These are phyloP conservation scores for Tribolium freemani DNA, from an alignment of 2,888 invertebrate species.

Conservation along the genomic window DNA sequence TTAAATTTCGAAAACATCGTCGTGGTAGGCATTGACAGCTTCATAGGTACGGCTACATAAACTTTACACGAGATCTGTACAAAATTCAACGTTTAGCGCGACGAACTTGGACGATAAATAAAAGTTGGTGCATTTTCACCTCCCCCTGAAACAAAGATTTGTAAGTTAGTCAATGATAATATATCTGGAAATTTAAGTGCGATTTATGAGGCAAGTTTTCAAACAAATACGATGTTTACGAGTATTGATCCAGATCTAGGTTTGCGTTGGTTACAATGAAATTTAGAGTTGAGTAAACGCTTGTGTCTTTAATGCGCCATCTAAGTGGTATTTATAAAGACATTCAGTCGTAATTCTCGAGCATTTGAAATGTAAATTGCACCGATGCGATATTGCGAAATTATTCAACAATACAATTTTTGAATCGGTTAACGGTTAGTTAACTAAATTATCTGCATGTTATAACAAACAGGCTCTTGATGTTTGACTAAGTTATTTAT, in stretches of 20 bases:
- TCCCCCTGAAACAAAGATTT: slow-evolving; percentile 25
- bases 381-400: not conserved
- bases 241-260: too few species aligned
- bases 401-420: too few species aligned
- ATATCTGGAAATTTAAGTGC: too few species aligned
- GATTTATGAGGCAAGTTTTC: slow-evolving; percentile 31
- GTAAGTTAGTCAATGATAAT: slow-evolving; percentile 10
- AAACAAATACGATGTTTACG: not conserved
- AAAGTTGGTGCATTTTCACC: not conserved
- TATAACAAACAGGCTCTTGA: not conserved
- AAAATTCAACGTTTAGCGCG: slow-evolving; percentile 3
- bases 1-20: slow-evolving; percentile 84
- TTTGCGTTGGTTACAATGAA: too few species aligned
- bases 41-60: slow-evolving; percentile 40
- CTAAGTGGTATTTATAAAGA: not conserved
- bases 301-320: not conserved
- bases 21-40: slow-evolving; percentile 63
- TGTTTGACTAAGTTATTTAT: not conserved
- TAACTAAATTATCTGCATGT: not conserved
- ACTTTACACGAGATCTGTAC: slow-evolving; percentile 1
- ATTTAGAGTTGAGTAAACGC: too few species aligned
- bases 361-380: slow-evolving; percentile 28
- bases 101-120: slow-evolving; percentile 9
- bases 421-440: not conserved
- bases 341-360: too few species aligned